Evolutionary conservation across 2,888 invertebrate species (phyloP), one percentile per base, ranked within the genome.

Genomic region (Drosophila lacicola): DNA sequence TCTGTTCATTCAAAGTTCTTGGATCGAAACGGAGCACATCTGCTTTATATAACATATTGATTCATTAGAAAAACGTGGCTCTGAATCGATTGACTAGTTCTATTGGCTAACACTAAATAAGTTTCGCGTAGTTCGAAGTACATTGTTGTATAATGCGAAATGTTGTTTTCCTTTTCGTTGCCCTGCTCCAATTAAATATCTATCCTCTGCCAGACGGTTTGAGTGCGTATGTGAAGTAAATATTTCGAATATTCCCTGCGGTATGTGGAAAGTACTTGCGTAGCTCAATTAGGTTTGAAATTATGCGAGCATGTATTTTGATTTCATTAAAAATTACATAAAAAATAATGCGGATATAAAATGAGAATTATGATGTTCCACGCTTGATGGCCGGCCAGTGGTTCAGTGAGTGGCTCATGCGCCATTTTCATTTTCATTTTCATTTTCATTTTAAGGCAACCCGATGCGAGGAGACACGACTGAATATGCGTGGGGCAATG

Each of bases 301-400:
- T 64, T 50, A 64, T 65, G 60, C 37, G 55, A 33, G 19, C 51
- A 41, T 69, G 76, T 81, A 78, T 77, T 83, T 83, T 77, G 64
- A 80, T 82, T 82, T 77, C 76, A 84, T 84, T 82, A 74, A 70
- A 71, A 76, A 78, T 61, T 70, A 66, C 57, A 80, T 56, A 21
- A 58, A 74, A 61, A 57, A 64, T 75, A 66, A 66, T 72, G 76
- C 67, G 34, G 47, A 44, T 68, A 53, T 66, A 46, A 65, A 72
- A 61, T 65, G 65, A 49, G 65, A 57, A 61, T 58, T 55, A 34
- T 58, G 47, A 47, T 73, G 50, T 49, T 68, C 54, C 33, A 50
- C 41, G 54, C 29, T 53, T 57, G 54, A 25, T 51, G 54, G 46
- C 41, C 14, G 33, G 19, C 21, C 56, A 41, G 45, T 25, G 42